Base-by-base conservation (phyloP, 2,113 vertebrate genomes). In the Dicrurus megarhynchus region DNA sequence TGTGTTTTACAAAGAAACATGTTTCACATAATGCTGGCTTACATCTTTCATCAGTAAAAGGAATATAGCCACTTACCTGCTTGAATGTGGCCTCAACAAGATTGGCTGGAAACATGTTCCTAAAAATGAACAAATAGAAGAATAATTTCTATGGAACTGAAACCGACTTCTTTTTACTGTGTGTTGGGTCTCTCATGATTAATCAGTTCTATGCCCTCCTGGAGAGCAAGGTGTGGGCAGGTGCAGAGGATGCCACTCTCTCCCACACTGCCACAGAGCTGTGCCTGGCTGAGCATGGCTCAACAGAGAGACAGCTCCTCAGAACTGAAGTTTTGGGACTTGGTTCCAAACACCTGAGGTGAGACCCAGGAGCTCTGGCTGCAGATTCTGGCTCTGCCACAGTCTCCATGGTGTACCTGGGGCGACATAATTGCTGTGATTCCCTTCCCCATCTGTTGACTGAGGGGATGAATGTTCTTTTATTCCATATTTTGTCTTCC, bases 101-200 rank as follows among this genome's bases (percentile, higher is more conserved):
- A 96, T 99, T 99, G 94, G 99, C 98, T 82, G 99, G 99, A 93
- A 99, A 99, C 99, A 99, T 99, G 97, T 99, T 99, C 97, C 99
- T 99, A 96, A 57, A 96, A 97, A 97, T 95, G 97, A 97, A 97
- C 81, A 96, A 91, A 92, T 68, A 92, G 70, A 69, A 50, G 79
- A 88, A 69, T 94, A 42, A 91, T 89, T 93, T 80, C 53, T 68
- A 3, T 65, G 19, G 63, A 56, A 82, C 73, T 87, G 90, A 63
- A 84, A 55, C 52, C 24, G 96, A 64, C 53, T 87, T 84, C 33
- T 91, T 52, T 60, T 94, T 44, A 15, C 19, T n/a, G 19, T 42
- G 35, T 50, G 64, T 69, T 69, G 81, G 27, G 7, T 64, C 39
- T 69, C 19, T 30, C 63, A 49, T 0, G 8, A 42, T 60, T 64